A percentile compares a stretch with the other conserved stretches of the same genome.
phyloP scores from a whole-genome alignment of 2,797 vertebrate species.

The Poecilia wingei region DNA sequence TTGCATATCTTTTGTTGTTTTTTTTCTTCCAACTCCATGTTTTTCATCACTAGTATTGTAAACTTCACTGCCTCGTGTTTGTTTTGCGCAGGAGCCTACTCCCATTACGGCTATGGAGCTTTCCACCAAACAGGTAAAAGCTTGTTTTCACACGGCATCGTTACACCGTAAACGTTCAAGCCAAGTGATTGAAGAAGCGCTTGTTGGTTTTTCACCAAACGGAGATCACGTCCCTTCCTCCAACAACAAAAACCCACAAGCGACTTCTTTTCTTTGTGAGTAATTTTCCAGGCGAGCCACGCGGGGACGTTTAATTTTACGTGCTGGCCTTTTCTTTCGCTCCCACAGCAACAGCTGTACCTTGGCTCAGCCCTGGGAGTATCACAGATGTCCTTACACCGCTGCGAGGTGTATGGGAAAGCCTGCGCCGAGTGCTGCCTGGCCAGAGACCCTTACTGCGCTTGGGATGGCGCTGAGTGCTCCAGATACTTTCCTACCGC shows the following conservation, averaged over 20 bases:
- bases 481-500: conserved; percentile 97
- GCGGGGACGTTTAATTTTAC: conserved; percentile 35
- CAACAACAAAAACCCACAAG: conserved; percentile 26
- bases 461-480: conserved; percentile 96
- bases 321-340: conserved; percentile 37
- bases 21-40: not conserved
- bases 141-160: conserved; percentile 27
- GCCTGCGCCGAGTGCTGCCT: conserved; percentile 98
- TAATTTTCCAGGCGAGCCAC: conserved; percentile 22
- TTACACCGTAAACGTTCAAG: conserved; percentile 14
- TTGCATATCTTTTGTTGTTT: not conserved
- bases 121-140: conserved; percentile 93
- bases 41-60: conserved; percentile 3
- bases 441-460: conserved; percentile 96
- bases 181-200: not conserved
- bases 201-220: conserved; percentile 26
- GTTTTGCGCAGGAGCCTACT: conserved; percentile 87
- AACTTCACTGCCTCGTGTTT: conserved; percentile 40
- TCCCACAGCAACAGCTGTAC: conserved; percentile 95
- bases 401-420: conserved; percentile 95
- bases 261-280: conserved; percentile 6
- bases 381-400: conserved; percentile 96
- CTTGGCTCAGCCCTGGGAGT: conserved; percentile 90
- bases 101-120: conserved; percentile 94
- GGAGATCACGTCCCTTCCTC: conserved; percentile 29